Evolutionary conservation across 2,797 vertebrate genomes (phyloP).

Genomic region (Balearica regulorum): DNA sequence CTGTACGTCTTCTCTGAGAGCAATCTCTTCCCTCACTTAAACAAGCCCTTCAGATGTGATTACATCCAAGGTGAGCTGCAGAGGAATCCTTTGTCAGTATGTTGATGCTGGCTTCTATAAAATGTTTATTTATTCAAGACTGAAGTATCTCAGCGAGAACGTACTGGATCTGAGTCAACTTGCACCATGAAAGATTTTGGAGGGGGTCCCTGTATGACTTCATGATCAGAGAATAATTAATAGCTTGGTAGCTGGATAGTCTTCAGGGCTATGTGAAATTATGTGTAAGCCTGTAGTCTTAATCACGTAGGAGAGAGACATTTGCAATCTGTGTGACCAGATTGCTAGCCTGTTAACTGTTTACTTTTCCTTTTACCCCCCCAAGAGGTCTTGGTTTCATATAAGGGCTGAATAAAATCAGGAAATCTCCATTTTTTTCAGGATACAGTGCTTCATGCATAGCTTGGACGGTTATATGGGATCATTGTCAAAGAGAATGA

Average conservation of each 20-base stretch:
- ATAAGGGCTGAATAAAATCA: not conserved
- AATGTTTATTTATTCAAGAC: not conserved
- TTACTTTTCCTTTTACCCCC: not conserved
- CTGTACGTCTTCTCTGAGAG: not conserved
- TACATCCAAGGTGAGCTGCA: not conserved
- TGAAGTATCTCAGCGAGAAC: not conserved
- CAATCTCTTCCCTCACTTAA: not conserved
- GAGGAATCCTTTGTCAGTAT: not conserved
- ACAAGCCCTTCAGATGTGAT: not conserved
- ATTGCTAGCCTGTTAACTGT: not conserved
- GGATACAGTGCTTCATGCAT: not conserved
- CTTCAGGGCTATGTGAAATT: not conserved
- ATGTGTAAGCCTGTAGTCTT: not conserved
- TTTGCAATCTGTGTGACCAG: not conserved
- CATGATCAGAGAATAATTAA: not conserved
- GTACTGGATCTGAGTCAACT: not conserved
- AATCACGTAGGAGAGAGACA: not conserved
- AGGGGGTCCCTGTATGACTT: not conserved
- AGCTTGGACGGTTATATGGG: not conserved
- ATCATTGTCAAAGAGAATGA: not conserved
- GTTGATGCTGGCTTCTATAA: not conserved
- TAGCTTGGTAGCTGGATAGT: not conserved
- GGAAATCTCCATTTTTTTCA: not conserved
- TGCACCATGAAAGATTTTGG: not conserved
- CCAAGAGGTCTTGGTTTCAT: not conserved